Evolutionary conservation across 2,888 invertebrate species (phyloP).

Genomic region (Eretmocerus hayati): DNA sequence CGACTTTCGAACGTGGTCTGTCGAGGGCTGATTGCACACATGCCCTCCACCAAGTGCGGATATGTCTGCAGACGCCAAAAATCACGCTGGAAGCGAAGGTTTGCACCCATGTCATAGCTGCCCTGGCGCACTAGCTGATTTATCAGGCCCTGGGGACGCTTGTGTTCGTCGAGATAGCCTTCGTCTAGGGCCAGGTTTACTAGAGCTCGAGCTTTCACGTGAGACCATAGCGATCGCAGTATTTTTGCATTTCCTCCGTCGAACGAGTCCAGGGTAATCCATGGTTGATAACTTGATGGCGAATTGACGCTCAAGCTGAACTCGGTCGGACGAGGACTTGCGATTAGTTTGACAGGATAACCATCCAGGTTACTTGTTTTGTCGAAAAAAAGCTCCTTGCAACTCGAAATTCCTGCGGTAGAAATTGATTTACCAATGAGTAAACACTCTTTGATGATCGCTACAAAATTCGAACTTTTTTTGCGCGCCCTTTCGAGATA

Average conservation of each 20-base stretch:
- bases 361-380: background rate
- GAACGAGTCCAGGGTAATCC: too few species aligned
- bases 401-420: too few species aligned
- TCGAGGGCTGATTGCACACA: constrained; percentile 17
- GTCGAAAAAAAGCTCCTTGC: background rate
- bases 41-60: constrained; percentile 14
- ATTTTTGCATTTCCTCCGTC: background rate
- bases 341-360: too few species aligned
- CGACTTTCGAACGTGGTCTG: too few species aligned
- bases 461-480: too few species aligned
- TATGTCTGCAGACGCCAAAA: constrained; percentile 18
- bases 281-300: too few species aligned
- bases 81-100: constrained; percentile 13
- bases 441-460: too few species aligned
- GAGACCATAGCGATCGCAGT: background rate
- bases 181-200: background rate
- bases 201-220: background rate
- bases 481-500: too few species aligned
- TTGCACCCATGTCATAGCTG: constrained; percentile 20
- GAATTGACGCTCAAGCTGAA: too few species aligned
- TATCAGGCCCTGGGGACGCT: background rate
- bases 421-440: too few species aligned
- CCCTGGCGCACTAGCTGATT: background rate
- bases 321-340: too few species aligned
- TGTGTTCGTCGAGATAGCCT: background rate